Percentiles rank a stretch among this genome's conserved stretches.
These are phyloP conservation scores for Aelia acuminata DNA, from an alignment of 2,888 invertebrate species.

Conservation along the genomic window DNA sequence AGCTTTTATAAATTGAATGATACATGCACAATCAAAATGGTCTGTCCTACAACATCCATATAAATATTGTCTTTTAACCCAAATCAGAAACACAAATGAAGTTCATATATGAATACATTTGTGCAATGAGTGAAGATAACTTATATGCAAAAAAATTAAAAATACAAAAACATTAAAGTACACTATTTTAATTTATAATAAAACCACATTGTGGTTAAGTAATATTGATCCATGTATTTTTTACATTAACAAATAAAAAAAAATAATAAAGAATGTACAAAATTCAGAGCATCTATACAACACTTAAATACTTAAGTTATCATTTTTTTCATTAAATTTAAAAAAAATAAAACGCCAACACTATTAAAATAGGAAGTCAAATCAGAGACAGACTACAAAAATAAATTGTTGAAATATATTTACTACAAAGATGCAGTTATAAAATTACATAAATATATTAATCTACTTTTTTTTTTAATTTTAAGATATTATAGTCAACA, in stretches of 20 bases:
- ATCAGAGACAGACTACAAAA: constrained; percentile 16
- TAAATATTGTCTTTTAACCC: not conserved
- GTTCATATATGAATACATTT: constrained; percentile 19
- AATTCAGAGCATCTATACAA: constrained; percentile 40
- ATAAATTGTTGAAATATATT: constrained; percentile 18
- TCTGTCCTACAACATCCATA: not conserved
- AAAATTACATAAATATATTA: constrained; percentile 43
- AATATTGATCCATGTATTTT: not conserved
- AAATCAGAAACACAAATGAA: not conserved
- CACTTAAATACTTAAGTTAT: constrained; percentile 19
- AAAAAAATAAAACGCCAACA: not conserved
- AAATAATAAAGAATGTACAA: constrained; percentile 18
- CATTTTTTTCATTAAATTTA: not conserved
- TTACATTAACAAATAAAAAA: constrained; percentile 31
- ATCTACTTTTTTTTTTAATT: not conserved
- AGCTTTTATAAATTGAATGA: not conserved
- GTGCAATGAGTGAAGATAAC: not conserved
- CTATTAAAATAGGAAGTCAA: constrained; percentile 6
- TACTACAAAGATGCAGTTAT: constrained; percentile 38
- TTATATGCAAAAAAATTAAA: constrained; percentile 11
- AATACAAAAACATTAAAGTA: not conserved
- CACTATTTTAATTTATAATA: not conserved
- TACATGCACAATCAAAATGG: not conserved
- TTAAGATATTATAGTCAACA: constrained; percentile 39
- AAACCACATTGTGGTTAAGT: constrained; percentile 23